Conservation (phyloP, 37 sponge, comb jelly and placozoan genomes). For the Aplysina aerophoba region DNA sequence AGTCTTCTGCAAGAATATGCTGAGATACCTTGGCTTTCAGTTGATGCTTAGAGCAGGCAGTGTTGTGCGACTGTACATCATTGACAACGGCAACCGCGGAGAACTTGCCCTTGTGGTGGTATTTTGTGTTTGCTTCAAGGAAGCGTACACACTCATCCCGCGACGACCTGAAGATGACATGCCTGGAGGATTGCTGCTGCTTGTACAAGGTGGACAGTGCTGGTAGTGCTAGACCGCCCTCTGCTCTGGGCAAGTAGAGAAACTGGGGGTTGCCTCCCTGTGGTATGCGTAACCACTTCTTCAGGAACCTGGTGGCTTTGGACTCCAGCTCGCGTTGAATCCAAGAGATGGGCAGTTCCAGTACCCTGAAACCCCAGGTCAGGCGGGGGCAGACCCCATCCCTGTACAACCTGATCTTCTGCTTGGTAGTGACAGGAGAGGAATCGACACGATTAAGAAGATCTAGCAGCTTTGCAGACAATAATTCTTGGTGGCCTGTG, state of each 20-base stretch:
- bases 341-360: conserved; percentile 13
- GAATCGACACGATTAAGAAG: not conserved
- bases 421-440: not conserved
- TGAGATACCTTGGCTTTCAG: not conserved
- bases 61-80: not conserved
- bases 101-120: not conserved
- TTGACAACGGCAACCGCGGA: not conserved
- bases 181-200: not conserved
- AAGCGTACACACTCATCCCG: not conserved
- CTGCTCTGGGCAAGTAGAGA: too few relatives aligned
- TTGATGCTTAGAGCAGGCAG: not conserved
- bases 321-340: not conserved
- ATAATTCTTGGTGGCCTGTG: not conserved
- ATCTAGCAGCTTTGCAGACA: not conserved
- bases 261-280: too few relatives aligned
- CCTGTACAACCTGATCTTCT: not conserved
- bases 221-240: not conserved
- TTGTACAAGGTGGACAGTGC: not conserved
- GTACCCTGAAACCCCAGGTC: not conserved
- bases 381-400: not conserved
- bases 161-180: too few relatives aligned
- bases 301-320: not conserved
- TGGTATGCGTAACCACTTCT: too few relatives aligned
- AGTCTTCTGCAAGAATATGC: not conserved
- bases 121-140: not conserved